These are phyloP conservation scores for Rapana venosa DNA, from an alignment of 2,888 invertebrate genomes.

Conservation along the genomic window DNA sequence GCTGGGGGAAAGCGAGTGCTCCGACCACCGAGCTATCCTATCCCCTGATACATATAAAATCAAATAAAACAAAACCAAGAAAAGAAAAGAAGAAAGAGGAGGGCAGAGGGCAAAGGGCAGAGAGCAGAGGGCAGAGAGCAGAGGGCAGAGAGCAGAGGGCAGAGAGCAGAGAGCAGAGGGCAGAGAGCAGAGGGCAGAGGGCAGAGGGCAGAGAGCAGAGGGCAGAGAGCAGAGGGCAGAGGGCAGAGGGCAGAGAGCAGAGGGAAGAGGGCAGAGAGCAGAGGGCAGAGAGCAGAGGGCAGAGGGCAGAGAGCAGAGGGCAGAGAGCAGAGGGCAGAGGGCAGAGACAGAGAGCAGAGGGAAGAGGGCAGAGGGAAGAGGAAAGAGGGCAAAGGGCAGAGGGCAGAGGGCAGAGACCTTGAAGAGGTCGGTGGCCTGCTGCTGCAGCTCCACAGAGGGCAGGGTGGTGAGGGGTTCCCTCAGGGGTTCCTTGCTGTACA, in stretches of 20 bases:
- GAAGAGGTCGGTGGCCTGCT: conserved; percentile 94
- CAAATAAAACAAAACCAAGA: too few species aligned
- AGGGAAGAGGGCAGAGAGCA: conserved; percentile 80
- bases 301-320: too few species aligned
- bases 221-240: conserved; percentile 87
- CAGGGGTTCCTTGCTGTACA: conserved; percentile 94
- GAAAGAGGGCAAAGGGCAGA: background rate
- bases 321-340: too few species aligned
- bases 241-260: conserved; percentile 93
- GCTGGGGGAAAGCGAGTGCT: too few species aligned
- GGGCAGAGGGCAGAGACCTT: conserved; percentile 82
- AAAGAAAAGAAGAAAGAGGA: too few species aligned
- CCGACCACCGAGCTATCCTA: too few species aligned
- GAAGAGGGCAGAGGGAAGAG: conserved; percentile 83
- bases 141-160: conserved; percentile 93
- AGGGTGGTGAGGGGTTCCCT: conserved; percentile 93
- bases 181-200: conserved; percentile 90
- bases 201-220: conserved; percentile 83
- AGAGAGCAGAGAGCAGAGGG: too few species aligned
- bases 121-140: conserved; percentile 80
- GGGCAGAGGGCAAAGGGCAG: background rate
- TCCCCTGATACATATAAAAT: too few species aligned
- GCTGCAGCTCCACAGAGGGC: conserved; percentile 91
- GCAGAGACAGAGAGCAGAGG: conserved; percentile 88
- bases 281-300: conserved; percentile 93